Evolutionary conservation across 2,113 vertebrate genomes (phyloP), one percentile per base, ranked within the genome.

Genomic region (Arothron firmamentum): DNA sequence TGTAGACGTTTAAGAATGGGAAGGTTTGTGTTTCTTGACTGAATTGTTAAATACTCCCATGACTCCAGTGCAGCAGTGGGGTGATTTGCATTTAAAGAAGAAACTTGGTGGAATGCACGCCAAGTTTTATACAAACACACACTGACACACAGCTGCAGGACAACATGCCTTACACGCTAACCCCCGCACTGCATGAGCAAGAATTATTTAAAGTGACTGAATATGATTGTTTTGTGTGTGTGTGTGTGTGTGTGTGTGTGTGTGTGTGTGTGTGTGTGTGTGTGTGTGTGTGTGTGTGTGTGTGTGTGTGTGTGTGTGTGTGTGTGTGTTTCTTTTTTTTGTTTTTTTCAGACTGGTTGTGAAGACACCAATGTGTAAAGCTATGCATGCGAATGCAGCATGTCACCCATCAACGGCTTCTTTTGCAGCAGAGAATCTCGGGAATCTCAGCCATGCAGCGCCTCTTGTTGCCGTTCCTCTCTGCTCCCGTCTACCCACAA

Each of bases 371-470:
- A 62, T 17, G 60, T 62, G 51, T 57, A 66, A 72, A 65, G 68
- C 77, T 67, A 68, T 56, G 67, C 1, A 60, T 18, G 67, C 48
- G 63, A 73, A 19, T 49, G 67, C 62, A 75, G 77, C 80, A 56
- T 72, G 80, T 74, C 65, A 28, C 52, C 68, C 55, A 63, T 81
- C 65, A 59, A 77, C 53, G 8, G 63, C 74, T 41, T 16, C 56
- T 79, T 79, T 73, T 85, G 58, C 69, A 57, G 65, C 67, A 13
- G 64, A 69, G 77, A 85, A 89, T 88, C 67, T 77, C 5, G 82
- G 76, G 88, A 87, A 89, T 89, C 55, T 82, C 61, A 83, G 71
- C 70, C 10, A 82, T 52, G 78, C 78, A 56, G 75, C 53, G n/a
- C 52, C 55, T 81, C 70, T 74, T 59, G 59, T 66, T 70, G 77